Evolutionary conservation across 2,888 invertebrate genomes (phyloP).

Genomic region (Dendrolimus pini): DNA sequence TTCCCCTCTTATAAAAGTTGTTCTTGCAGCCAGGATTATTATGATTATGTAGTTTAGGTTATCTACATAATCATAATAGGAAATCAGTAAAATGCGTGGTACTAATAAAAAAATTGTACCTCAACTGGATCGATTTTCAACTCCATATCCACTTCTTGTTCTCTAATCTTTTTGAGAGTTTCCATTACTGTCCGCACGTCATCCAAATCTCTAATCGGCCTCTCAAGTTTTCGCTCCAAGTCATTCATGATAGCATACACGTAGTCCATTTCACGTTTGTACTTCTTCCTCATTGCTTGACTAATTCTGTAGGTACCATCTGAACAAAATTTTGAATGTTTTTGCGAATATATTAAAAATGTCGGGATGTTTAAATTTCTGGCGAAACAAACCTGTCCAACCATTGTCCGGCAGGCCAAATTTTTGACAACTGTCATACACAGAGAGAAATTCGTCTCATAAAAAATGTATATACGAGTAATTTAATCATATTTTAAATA

Average conservation of each 20-base stretch:
- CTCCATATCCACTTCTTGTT: slow-evolving; percentile 97
- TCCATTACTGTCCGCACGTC: slow-evolving; percentile 97
- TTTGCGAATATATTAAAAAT: too few relatives aligned
- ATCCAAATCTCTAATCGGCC: slow-evolving; percentile 93
- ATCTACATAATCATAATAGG: too few relatives aligned
- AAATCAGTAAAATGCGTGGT: too few relatives aligned
- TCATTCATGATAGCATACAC: slow-evolving; percentile 95
- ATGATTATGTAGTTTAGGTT: too few relatives aligned
- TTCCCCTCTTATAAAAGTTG: too few relatives aligned
- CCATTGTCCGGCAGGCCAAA: too few relatives aligned
- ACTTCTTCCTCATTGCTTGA: slow-evolving; percentile 91
- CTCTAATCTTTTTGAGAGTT: slow-evolving; percentile 92
- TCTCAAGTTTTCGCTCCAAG: slow-evolving; percentile 91
- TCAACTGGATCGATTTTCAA: slow-evolving; percentile 95
- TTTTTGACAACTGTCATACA: too few relatives aligned
- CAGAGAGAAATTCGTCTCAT: too few relatives aligned
- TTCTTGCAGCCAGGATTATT: too few relatives aligned
- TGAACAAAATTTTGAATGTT: slow-evolving; percentile 22
- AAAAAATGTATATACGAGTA: slow-evolving; percentile 3
- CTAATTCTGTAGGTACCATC: slow-evolving; percentile 88
- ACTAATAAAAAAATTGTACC: slow-evolving; percentile 47
- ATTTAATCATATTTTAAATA: not conserved
- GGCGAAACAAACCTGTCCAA: too few relatives aligned
- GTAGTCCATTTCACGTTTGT: slow-evolving; percentile 94
- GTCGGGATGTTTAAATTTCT: too few relatives aligned